Evolutionary conservation across 2,113 vertebrate species (phyloP).

Genomic region (Cyprinodon tularosa): DNA sequence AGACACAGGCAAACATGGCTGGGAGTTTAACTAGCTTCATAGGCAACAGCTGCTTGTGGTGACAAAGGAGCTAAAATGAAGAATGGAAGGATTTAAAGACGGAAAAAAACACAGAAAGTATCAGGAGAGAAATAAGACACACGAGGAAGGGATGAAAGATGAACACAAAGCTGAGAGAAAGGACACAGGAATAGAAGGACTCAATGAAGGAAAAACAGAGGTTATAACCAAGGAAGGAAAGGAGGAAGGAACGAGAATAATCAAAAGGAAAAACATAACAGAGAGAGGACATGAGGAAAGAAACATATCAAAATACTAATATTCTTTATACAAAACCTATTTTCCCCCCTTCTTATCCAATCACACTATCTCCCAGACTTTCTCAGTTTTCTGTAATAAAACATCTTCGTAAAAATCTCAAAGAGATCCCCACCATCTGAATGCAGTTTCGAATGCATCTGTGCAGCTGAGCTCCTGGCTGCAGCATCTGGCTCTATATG

Average conservation of each 20-base stretch:
- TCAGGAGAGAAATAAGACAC: background rate
- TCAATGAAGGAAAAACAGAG: background rate
- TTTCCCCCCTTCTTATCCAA: background rate
- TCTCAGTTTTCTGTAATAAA: background rate
- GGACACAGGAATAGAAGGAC: background rate
- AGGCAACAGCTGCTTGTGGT: background rate
- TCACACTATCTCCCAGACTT: background rate
- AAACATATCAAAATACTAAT: background rate
- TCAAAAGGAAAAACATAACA: background rate
- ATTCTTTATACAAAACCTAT: background rate
- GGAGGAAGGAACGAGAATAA: too few relatives aligned
- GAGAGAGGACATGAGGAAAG: background rate
- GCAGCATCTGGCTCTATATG: background rate
- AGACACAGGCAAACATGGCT: background rate
- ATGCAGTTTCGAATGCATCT: background rate
- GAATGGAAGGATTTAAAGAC: background rate
- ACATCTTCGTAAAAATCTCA: background rate
- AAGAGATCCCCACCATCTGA: background rate
- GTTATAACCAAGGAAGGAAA: background rate
- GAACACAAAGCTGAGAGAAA: background rate
- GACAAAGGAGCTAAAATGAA: background rate
- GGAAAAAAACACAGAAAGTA: background rate
- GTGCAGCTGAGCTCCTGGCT: constrained; percentile 2
- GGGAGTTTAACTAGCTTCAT: background rate
- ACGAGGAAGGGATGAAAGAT: background rate